These are phyloP conservation scores for Chrysemys picta DNA, from an alignment of 2,113 vertebrate species.

Conservation along the genomic window DNA sequence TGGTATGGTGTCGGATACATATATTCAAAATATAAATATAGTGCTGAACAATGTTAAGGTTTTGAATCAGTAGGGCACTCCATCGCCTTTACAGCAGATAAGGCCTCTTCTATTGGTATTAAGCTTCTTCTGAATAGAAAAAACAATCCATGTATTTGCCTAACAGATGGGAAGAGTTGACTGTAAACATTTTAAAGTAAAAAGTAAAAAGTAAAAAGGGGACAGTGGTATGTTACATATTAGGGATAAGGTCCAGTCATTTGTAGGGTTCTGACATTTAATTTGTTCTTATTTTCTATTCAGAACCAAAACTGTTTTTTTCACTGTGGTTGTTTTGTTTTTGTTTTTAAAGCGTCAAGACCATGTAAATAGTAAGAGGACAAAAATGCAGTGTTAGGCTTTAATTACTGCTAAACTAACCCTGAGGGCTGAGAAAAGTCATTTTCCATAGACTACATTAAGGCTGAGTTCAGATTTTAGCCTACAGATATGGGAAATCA, in stretches of 20 bases:
- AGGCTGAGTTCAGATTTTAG: conserved; percentile 54
- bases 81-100: background rate
- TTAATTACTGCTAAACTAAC: conserved; percentile 59
- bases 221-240: background rate
- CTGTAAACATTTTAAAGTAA: background rate
- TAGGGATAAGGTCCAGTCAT: background rate
- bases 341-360: conserved; percentile 44
- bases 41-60: background rate
- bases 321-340: background rate
- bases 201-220: background rate
- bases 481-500: conserved; percentile 31
- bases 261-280: conserved; percentile 61
- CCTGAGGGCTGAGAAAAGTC: conserved; percentile 52
- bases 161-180: background rate
- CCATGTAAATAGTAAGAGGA: conserved; percentile 55
- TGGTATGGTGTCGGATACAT: background rate
- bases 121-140: background rate
- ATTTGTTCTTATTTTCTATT: conserved; percentile 68
- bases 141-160: background rate
- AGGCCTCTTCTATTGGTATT: background rate
- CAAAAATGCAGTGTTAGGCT: conserved; percentile 2
- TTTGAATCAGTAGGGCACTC: background rate
- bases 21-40: background rate
- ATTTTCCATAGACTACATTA: conserved; percentile 54
- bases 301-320: background rate